A percentile compares a stretch with the other conserved stretches of the same genome.
Conservation (phyloP, 2,797 vertebrate species). For the Sebastes taczanowskii region DNA sequence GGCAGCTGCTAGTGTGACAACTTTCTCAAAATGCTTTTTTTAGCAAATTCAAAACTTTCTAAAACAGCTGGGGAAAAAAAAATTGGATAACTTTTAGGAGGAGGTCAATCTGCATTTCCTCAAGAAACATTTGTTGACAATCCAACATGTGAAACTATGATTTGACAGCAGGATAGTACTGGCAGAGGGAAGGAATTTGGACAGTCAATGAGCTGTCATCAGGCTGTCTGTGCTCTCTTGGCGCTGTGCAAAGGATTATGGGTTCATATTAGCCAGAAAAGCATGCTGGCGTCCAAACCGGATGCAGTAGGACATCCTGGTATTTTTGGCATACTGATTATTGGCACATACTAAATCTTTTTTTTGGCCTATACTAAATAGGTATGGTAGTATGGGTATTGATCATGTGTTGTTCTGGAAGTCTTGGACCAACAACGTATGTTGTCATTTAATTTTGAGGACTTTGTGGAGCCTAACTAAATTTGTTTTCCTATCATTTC, state of each 20-base stretch:
- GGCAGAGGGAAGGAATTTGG: not conserved
- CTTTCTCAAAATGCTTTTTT: not conserved
- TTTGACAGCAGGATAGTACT: not conserved
- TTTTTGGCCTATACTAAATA: too few species aligned
- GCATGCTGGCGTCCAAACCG: not conserved
- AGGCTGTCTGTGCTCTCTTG: not conserved
- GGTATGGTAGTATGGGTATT: too few species aligned
- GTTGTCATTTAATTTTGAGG: too few species aligned
- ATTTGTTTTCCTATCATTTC: too few species aligned
- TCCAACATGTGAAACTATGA: not conserved
- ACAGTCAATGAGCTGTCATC: not conserved
- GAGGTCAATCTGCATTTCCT: not conserved
- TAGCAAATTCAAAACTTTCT: not conserved
- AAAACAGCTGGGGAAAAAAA: not conserved
- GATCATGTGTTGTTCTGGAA: not conserved
- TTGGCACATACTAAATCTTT: too few species aligned
- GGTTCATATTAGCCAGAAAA: not conserved
- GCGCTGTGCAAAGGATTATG: not conserved
- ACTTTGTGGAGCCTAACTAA: too few species aligned
- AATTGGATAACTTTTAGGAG: not conserved
- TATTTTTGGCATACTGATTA: too few species aligned
- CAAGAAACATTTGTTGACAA: not conserved
- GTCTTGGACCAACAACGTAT: not conserved
- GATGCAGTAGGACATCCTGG: not conserved
- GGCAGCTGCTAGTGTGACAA: not conserved